A percentile compares a stretch with the other conserved stretches of the same genome.
Conservation (phyloP, 1,140 invertebrate species). For the Bombus affinis region DNA sequence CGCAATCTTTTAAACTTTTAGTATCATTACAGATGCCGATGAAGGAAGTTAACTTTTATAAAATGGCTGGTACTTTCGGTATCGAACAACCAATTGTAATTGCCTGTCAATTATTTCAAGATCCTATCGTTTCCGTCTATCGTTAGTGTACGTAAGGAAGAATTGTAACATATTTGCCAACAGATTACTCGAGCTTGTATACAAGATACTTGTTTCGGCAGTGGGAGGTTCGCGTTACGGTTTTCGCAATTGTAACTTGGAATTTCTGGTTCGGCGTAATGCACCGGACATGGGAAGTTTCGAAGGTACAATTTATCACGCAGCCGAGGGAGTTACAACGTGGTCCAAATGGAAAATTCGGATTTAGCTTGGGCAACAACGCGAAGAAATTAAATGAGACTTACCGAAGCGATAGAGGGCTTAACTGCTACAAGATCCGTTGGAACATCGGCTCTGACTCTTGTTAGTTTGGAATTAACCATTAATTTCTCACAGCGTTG, state of each 20-base stretch:
- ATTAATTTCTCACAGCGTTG: too few species aligned
- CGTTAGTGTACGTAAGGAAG: not conserved
- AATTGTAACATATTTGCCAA: not conserved
- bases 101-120: not conserved
- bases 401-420: not conserved
- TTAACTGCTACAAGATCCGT: not conserved
- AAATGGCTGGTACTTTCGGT: not conserved
- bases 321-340: not conserved
- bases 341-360: constrained; percentile 8
- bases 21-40: not conserved
- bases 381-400: not conserved
- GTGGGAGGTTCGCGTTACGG: constrained; percentile 9
- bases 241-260: constrained; percentile 35
- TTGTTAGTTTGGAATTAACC: too few species aligned
- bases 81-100: not conserved
- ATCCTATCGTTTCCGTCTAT: not conserved
- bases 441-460: not conserved
- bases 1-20: too few species aligned
- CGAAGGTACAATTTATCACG: constrained; percentile 8
- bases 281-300: not conserved
- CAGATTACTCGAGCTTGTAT: not conserved
- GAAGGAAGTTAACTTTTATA: not conserved
- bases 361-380: not conserved
- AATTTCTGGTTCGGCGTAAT: constrained; percentile 16
- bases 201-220: not conserved